Conservation (phyloP, 1,140 invertebrate species). For the Neotoxoptera formosana region DNA sequence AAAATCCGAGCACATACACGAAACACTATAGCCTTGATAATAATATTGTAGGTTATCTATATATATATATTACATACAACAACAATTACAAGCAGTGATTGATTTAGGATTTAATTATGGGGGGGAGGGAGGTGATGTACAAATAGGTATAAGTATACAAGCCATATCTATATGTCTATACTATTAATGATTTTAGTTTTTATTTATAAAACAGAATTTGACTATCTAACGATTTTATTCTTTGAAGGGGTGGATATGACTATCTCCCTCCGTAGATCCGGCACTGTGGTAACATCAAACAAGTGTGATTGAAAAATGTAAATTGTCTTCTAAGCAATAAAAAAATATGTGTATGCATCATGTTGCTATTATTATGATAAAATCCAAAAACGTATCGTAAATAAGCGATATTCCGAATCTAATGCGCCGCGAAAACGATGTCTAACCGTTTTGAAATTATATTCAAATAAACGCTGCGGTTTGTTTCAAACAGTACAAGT, state of each 20-base stretch:
- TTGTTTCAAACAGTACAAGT: background rate
- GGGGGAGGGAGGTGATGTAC: background rate
- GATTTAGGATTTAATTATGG: background rate
- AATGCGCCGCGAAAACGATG: too few relatives aligned
- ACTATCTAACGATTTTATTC: background rate
- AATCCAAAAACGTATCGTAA: too few relatives aligned
- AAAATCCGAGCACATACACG: background rate
- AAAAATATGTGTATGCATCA: too few relatives aligned
- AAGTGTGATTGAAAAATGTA: background rate
- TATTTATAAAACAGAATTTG: background rate
- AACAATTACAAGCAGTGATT: background rate
- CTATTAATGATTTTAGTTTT: background rate
- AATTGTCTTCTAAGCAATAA: too few relatives aligned
- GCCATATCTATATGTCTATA: background rate
- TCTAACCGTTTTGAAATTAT: background rate
- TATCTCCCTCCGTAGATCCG: background rate
- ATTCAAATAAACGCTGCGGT: background rate
- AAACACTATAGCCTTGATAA: background rate
- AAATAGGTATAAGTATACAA: background rate
- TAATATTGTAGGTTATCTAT: background rate
- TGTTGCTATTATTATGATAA: background rate
- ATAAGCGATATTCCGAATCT: too few relatives aligned
- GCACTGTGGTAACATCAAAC: background rate
- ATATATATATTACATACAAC: too few relatives aligned
- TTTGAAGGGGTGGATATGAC: background rate